Base-by-base conservation (phyloP, 2,797 vertebrate species). In the Lithobates sylvaticus region DNA sequence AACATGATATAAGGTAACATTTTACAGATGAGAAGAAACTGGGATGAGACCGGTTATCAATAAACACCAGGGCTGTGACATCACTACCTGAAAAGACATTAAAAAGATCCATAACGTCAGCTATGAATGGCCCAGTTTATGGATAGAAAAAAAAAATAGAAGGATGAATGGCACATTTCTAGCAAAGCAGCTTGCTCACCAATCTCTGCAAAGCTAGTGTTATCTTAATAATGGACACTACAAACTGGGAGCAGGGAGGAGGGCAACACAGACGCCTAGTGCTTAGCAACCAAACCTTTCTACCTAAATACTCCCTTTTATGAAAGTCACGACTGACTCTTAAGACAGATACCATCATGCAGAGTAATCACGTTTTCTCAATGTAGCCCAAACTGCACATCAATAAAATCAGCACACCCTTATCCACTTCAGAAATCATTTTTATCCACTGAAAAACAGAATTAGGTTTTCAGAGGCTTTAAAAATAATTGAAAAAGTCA, bases 291-390 rank as follows among this genome's bases (percentile, higher is more conserved):
- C 91, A 93, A 94, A 94, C 93, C 94, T 95, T 96, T 94, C 95
- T 96, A 95, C 95, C 94, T 95, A 96, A 96, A 95, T 95, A 96
- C 92, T 93, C 94, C 93, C 96, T 96, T 96, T 95, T 94, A 95
- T 93, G 93, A 96, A 29, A 92, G 96, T 97, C 97, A 98, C 93
- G 95, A 98, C 96, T 95, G 95, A 96, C 94, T 94, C 81, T 88
- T 94, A 95, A 95, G 94, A 93, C 90, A 94, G 93, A 91, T 89
- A 91, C 90, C 90, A 92, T 93, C 93, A 91, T 91, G 93, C 92
- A 91, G 88, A 71, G 77, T 72, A 29, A 87, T 88, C 74, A 77
- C 50, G 21, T 73, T 69, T 18, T 84, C 76, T 93, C 92, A 92
- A 92, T 94, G 73, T 64, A 74, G 47, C 21, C 84, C 68, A 70